phyloP scores from a whole-genome alignment of 2,888 invertebrate species.

The Ophion ventricosus region DNA sequence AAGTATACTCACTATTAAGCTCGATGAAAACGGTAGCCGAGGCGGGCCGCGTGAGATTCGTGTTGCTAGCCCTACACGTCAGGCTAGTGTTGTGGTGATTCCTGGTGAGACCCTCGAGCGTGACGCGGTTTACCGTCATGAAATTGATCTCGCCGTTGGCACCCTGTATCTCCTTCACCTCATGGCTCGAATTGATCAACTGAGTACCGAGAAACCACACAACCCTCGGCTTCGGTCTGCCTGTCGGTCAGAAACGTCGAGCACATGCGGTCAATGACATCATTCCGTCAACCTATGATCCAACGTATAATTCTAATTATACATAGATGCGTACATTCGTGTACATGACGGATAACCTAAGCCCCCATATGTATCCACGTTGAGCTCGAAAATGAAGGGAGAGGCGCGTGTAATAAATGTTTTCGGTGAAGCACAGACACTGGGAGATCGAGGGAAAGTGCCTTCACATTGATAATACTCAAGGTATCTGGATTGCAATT shows the following conservation, averaged over 20 bases:
- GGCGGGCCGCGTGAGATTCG: slow-evolving; percentile 91
- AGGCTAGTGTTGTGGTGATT: slow-evolving; percentile 93
- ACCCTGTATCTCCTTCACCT: slow-evolving; percentile 84
- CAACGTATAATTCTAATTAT: slow-evolving; percentile 19
- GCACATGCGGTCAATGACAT: slow-evolving; percentile 54
- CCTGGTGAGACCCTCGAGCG: slow-evolving; percentile 91
- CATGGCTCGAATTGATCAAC: slow-evolving; percentile 92
- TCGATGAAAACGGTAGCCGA: slow-evolving; percentile 92
- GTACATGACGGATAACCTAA: slow-evolving; percentile 8
- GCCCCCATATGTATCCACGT: background rate
- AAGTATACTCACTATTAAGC: slow-evolving; percentile 91
- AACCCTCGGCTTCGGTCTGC: slow-evolving; percentile 90
- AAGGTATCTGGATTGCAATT: background rate
- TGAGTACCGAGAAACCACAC: slow-evolving; percentile 94
- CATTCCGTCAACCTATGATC: slow-evolving; percentile 41
- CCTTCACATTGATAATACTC: background rate
- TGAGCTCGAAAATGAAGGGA: slow-evolving; percentile 5
- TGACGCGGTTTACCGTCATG: slow-evolving; percentile 91
- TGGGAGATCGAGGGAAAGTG: background rate
- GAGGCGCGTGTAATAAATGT: background rate
- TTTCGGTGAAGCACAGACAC: slow-evolving; percentile 18
- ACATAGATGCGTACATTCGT: background rate
- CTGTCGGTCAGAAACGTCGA: slow-evolving; percentile 81
- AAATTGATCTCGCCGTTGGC: slow-evolving; percentile 84
- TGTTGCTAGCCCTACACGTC: slow-evolving; percentile 95